Conservation (phyloP, 1,140 invertebrate genomes). For the Sitobion miscanthi region DNA sequence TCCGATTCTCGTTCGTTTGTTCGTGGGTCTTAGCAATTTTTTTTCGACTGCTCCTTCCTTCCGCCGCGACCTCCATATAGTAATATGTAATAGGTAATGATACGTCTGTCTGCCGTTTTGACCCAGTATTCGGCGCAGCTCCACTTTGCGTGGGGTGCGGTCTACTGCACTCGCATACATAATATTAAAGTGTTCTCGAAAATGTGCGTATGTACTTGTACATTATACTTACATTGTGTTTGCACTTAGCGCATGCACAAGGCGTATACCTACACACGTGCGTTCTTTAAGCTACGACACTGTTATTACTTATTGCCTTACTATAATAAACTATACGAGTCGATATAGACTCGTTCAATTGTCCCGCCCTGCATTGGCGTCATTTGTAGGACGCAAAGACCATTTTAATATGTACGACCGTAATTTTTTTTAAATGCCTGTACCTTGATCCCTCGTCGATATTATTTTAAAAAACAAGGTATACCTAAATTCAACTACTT, state of each 20-base stretch:
- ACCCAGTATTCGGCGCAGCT: not conserved
- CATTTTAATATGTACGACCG: not conserved
- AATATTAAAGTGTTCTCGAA: not conserved
- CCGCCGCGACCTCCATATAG: not conserved
- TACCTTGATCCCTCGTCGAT: too few relatives aligned
- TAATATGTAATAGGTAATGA: not conserved
- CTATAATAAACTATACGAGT: not conserved
- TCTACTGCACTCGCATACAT: not conserved
- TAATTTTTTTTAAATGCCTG: not conserved
- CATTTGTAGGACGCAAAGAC: not conserved
- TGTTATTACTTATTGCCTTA: not conserved
- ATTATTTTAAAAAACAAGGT: too few relatives aligned
- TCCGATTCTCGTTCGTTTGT: not conserved
- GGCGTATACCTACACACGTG: not conserved
- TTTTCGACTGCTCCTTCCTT: conserved; percentile 2
- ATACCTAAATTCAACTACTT: too few relatives aligned
- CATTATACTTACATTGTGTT: not conserved
- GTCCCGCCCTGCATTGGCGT: not conserved
- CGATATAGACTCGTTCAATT: not conserved
- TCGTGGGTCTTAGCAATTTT: not conserved
- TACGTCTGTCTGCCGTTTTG: not conserved
- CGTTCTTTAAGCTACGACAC: not conserved
- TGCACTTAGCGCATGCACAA: not conserved
- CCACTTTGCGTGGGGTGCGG: not conserved
- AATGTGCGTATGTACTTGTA: not conserved